Conservation (phyloP, 92 coral and sea anemone species). For the Bergia puertoricense region DNA sequence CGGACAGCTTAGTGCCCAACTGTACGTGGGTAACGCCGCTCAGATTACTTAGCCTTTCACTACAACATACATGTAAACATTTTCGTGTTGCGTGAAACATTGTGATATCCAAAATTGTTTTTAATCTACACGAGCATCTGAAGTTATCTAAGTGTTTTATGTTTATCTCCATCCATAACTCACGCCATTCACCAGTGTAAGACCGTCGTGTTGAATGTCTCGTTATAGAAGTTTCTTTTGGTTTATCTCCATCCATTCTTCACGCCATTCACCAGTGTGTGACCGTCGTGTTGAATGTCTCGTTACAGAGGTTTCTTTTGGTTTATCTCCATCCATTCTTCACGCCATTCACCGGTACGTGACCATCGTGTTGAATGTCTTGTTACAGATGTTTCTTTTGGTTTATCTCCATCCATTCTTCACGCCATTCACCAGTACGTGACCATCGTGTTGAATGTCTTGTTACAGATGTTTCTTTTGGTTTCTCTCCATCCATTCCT, state of each 20-base stretch:
- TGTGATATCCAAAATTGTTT: no score
- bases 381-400: slow-evolving; percentile 70
- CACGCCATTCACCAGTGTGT: slow-evolving; percentile 69
- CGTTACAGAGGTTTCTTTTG: slow-evolving; percentile 72
- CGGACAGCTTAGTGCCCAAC: not conserved
- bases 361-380: not conserved
- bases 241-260: not conserved
- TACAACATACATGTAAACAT: no score
- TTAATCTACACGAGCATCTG: no score
- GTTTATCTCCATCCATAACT: slow-evolving; percentile 60
- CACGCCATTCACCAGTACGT: slow-evolving; percentile 68
- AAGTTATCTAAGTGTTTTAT: no score
- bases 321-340: slow-evolving; percentile 73
- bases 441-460: not conserved
- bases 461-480: slow-evolving; percentile 13
- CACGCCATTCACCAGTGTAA: slow-evolving; percentile 66
- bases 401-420: slow-evolving; percentile 75
- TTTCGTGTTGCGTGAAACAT: no score
- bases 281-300: not conserved
- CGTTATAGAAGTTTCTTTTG: slow-evolving; percentile 62
- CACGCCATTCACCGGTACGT: slow-evolving; percentile 67
- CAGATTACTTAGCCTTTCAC: not conserved
- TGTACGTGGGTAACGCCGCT: not conserved
- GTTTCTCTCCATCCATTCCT: slow-evolving; percentile 78
- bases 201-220: not conserved